Percentiles rank a stretch among this genome's conserved stretches.
These are phyloP conservation scores for Erpornis zantholeuca DNA, from an alignment of 2,113 vertebrate genomes.

Conservation along the genomic window DNA sequence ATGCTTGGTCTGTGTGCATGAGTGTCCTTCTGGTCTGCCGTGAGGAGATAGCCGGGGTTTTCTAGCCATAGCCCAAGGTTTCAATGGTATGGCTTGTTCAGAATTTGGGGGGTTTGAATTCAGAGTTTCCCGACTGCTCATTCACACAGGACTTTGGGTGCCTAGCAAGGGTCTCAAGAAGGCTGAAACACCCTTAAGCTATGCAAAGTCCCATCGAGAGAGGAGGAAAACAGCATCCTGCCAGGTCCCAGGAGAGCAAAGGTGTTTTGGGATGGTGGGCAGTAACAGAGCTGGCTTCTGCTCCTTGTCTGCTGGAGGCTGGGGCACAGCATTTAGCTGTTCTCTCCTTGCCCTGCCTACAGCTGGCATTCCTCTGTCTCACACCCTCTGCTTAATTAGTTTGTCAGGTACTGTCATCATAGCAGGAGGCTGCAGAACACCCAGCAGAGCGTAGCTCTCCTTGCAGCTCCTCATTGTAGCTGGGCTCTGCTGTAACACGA, in stretches of 20 bases:
- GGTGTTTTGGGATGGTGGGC: not conserved
- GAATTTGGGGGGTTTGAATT: not conserved
- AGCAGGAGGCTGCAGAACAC: not conserved
- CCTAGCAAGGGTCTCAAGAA: not conserved
- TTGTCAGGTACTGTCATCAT: slow-evolving; percentile 19
- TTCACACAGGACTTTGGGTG: not conserved
- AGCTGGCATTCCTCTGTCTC: not conserved
- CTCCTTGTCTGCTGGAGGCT: not conserved
- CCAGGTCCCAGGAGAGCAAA: not conserved
- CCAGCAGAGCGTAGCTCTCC: not conserved
- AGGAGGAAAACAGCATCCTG: not conserved
- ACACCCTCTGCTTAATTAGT: slow-evolving; percentile 30
- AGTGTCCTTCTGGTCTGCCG: not conserved
- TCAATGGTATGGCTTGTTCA: not conserved
- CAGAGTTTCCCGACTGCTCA: not conserved
- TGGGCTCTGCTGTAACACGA: not conserved
- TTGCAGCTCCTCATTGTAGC: not conserved
- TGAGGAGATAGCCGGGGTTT: not conserved
- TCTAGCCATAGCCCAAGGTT: not conserved
- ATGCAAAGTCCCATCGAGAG: not conserved
- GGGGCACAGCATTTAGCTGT: not conserved
- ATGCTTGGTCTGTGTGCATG: not conserved
- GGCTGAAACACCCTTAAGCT: not conserved
- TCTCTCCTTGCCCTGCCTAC: not conserved
- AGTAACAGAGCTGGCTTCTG: not conserved